A percentile compares a stretch with the other conserved stretches of the same genome.
Conservation (phyloP, 53 echinoderm and acorn worm species). For the Pentamera pediparva region DNA sequence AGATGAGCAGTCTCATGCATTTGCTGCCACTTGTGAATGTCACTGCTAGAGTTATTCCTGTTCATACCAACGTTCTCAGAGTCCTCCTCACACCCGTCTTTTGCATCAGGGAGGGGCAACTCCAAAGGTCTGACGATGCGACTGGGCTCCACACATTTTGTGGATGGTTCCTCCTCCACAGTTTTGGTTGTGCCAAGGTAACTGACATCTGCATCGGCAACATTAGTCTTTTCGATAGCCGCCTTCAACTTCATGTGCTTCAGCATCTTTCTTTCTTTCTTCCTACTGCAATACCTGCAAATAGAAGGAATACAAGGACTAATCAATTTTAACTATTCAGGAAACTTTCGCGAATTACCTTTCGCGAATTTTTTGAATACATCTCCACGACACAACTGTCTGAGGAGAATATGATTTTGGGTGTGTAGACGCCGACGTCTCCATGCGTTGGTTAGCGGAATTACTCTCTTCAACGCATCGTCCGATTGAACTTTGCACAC, state of each 20-base stretch:
- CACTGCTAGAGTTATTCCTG: background rate
- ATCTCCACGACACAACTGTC: too few relatives aligned
- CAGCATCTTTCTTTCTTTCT: too few relatives aligned
- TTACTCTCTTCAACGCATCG: too few relatives aligned
- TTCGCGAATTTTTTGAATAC: too few relatives aligned
- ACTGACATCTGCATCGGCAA: background rate
- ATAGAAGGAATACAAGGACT: too few relatives aligned
- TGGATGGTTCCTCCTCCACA: background rate
- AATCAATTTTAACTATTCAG: too few relatives aligned
- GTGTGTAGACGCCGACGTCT: too few relatives aligned
- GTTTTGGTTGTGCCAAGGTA: background rate
- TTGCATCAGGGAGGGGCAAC: background rate
- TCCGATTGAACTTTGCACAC: too few relatives aligned
- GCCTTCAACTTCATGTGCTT: conserved; percentile 17
- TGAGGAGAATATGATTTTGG: too few relatives aligned
- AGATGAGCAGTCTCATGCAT: background rate
- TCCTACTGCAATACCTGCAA: too few relatives aligned
- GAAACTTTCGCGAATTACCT: too few relatives aligned
- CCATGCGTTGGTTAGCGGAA: too few relatives aligned
- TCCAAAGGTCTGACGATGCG: background rate
- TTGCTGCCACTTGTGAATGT: background rate
- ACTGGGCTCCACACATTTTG: background rate
- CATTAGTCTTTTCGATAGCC: background rate
- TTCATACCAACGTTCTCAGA: background rate
- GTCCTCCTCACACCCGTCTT: background rate